Conservation (phyloP, 2,888 invertebrate species). For the Synanthedon andrenaeformis region DNA sequence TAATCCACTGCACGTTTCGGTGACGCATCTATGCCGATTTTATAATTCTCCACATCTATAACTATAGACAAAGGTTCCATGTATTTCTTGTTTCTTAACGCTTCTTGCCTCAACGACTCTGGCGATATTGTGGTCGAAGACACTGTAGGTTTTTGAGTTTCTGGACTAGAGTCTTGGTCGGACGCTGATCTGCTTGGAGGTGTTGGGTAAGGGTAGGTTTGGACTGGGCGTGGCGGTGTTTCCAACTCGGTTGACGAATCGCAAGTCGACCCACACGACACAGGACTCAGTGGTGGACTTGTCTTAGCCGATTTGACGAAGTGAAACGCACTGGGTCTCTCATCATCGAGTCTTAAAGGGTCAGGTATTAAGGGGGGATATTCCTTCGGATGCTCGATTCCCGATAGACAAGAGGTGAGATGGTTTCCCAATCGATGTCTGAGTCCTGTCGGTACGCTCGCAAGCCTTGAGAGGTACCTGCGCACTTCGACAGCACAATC, state of each 20-base stretch:
- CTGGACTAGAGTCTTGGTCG: constrained; percentile 63
- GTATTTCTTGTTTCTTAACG: constrained; percentile 38
- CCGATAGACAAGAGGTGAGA: constrained; percentile 74
- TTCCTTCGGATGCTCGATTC: constrained; percentile 49
- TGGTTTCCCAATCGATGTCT: constrained; percentile 76
- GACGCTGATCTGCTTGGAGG: constrained; percentile 73
- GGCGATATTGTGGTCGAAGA: constrained; percentile 68
- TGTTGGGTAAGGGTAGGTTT: constrained; percentile 62
- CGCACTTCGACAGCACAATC: constrained; percentile 90
- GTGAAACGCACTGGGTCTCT: constrained; percentile 57
- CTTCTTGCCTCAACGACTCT: constrained; percentile 45
- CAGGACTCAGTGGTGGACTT: constrained; percentile 79
- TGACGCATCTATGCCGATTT: constrained; percentile 59
- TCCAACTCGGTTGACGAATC: constrained; percentile 70
- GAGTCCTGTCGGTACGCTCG: constrained; percentile 70
- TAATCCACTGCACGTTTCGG: constrained; percentile 63
- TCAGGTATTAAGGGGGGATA: constrained; percentile 72
- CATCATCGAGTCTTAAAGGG: constrained; percentile 50
- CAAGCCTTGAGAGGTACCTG: constrained; percentile 75
- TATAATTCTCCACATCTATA: constrained; percentile 62
- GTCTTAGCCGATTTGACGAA: constrained; percentile 52
- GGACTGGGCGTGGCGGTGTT: constrained; percentile 61
- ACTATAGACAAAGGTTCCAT: constrained; percentile 63
- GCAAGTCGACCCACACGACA: constrained; percentile 77
- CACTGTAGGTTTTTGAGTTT: constrained; percentile 61